Percentiles rank a stretch among this genome's conserved stretches.
Evolutionary conservation across 2,113 vertebrate species (phyloP).

Genomic region (Atractosteus spatula): DNA sequence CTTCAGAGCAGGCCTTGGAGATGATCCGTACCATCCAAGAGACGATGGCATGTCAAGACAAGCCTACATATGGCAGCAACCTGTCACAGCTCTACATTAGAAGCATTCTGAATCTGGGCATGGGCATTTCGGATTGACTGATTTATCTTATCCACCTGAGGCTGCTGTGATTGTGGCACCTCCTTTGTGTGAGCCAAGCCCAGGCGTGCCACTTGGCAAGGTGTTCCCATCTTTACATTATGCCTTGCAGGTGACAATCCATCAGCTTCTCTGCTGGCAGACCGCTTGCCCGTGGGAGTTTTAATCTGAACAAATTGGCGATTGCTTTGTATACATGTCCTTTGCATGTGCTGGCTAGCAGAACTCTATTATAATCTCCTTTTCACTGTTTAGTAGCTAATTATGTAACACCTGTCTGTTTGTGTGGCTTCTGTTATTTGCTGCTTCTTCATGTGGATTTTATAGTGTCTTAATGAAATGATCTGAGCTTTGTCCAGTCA

Average conservation of each 20-base stretch:
- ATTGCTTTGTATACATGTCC: constrained; percentile 53
- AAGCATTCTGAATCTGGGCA: constrained; percentile 62
- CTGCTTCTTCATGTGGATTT: constrained; percentile 40
- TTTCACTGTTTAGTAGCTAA: constrained; percentile 77
- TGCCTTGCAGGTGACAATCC: constrained; percentile 1
- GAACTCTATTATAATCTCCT: constrained; percentile 72
- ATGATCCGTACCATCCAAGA: constrained; percentile 61
- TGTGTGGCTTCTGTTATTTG: too few species aligned
- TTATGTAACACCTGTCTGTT: constrained; percentile 58
- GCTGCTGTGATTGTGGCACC: constrained; percentile 34
- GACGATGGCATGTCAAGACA: constrained; percentile 51
- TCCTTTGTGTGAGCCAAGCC: too few species aligned
- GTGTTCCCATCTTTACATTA: neutral
- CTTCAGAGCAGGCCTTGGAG: constrained; percentile 38
- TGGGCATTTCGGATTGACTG: constrained; percentile 48
- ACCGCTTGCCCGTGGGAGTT: constrained; percentile 43
- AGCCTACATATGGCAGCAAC: constrained; percentile 71
- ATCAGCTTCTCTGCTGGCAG: constrained; percentile 45
- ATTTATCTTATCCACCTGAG: constrained; percentile 19
- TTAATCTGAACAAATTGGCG: constrained; percentile 49
- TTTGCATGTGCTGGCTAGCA: constrained; percentile 66
- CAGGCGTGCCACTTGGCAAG: too few species aligned
- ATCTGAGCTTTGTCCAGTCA: constrained; percentile 25
- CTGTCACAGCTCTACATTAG: constrained; percentile 59
- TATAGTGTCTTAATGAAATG: constrained; percentile 73